A percentile compares a stretch with the other conserved stretches of the same genome.
Evolutionary conservation across 2,888 invertebrate species (phyloP).

Genomic region (Latheticus oryzae): DNA sequence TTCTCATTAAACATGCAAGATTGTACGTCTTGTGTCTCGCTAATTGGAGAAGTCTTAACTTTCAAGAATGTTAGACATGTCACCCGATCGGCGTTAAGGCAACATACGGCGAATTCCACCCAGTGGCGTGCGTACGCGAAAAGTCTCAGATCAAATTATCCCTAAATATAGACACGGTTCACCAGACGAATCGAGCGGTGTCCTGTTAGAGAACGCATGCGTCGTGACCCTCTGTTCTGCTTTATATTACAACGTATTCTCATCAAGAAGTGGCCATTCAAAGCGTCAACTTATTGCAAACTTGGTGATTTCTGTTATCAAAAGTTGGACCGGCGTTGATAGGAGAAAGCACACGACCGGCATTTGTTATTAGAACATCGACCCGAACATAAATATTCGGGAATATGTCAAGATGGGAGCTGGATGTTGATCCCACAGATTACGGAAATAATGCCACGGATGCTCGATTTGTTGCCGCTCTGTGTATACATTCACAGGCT

Average conservation of each 20-base stretch:
- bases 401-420: slow-evolving; percentile 9
- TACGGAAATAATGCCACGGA: slow-evolving; percentile 13
- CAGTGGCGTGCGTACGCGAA: slow-evolving; percentile 12
- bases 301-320: slow-evolving; percentile 33
- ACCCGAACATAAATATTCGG: slow-evolving; percentile 14
- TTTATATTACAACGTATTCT: slow-evolving; percentile 30
- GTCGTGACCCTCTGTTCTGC: slow-evolving; percentile 25
- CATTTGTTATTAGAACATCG: slow-evolving; percentile 11
- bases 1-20: slow-evolving; percentile 8
- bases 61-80: slow-evolving; percentile 13
- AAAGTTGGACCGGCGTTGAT: slow-evolving; percentile 30
- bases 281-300: slow-evolving; percentile 30
- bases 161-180: slow-evolving; percentile 22
- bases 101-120: slow-evolving; percentile 16
- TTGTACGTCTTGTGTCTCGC: slow-evolving; percentile 1
- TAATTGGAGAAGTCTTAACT: slow-evolving; percentile 14
- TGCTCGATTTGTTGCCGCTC: slow-evolving; percentile 6
- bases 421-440: slow-evolving; percentile 11
- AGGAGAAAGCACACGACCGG: slow-evolving; percentile 21
- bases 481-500: slow-evolving; percentile 1
- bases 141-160: slow-evolving; percentile 23
- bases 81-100: slow-evolving; percentile 19
- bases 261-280: slow-evolving; percentile 34
- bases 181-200: slow-evolving; percentile 30
- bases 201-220: slow-evolving; percentile 20